Conservation (phyloP, 2,113 vertebrate species). For the Craseonycteris thonglongyai region DNA sequence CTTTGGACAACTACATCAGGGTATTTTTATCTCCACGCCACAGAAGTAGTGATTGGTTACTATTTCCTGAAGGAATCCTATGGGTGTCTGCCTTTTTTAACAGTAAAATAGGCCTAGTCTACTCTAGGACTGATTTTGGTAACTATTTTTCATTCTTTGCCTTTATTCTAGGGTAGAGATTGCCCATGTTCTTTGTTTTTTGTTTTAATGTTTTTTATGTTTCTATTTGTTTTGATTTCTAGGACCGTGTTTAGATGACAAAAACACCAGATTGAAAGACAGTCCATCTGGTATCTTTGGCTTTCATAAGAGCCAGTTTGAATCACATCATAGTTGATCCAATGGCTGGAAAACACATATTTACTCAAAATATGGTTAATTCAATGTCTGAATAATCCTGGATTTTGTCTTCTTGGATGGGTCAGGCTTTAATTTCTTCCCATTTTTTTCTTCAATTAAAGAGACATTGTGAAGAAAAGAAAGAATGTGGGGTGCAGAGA, state of each 20-base stretch:
- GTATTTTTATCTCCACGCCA: neutral
- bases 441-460: neutral
- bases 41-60: neutral
- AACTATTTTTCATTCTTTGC: conserved; percentile 20
- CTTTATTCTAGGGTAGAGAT: conserved; percentile 36
- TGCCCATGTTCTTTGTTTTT: conserved; percentile 40
- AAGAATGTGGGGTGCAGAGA: neutral
- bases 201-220: conserved; percentile 52
- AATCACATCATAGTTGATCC: conserved; percentile 63
- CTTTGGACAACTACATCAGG: neutral
- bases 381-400: neutral
- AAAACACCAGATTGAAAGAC: conserved; percentile 71
- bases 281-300: conserved; percentile 70
- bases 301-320: conserved; percentile 63
- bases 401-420: neutral
- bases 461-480: neutral
- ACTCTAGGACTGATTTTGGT: neutral
- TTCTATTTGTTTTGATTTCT: conserved; percentile 73
- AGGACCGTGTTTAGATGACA: conserved; percentile 64
- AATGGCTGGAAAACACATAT: conserved; percentile 66
- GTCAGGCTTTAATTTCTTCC: neutral
- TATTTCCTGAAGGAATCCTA: neutral
- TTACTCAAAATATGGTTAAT: conserved; percentile 64
- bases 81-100: neutral
- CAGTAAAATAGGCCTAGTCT: neutral